A percentile compares a stretch with the other conserved stretches of the same genome.
These are phyloP conservation scores for Lerema accius DNA, from an alignment of 1,140 invertebrate species.

Conservation along the genomic window DNA sequence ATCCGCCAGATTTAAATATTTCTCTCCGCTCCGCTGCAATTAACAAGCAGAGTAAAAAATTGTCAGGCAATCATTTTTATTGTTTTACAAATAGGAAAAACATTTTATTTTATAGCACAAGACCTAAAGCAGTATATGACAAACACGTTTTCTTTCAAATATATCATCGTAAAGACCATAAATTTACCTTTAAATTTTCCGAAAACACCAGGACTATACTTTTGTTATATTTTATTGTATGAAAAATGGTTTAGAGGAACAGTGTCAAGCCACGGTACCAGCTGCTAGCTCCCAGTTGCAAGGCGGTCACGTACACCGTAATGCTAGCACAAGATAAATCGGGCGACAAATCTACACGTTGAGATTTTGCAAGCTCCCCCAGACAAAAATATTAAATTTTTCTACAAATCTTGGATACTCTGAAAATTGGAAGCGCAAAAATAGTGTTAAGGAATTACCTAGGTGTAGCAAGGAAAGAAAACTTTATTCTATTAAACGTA, in stretches of 20 bases:
- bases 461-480: no score
- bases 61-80: no score
- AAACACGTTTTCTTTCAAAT: no score
- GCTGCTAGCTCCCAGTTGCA: conserved; percentile 20
- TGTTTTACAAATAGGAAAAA: no score
- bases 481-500: no score
- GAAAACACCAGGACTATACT: neutral
- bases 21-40: no score
- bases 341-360: conserved; percentile 53
- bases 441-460: no score
- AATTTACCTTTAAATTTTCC: conserved; percentile 6
- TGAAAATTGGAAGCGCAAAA: neutral
- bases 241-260: conserved; percentile 19
- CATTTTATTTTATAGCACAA: no score
- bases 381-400: conserved; percentile 27
- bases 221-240: conserved; percentile 17
- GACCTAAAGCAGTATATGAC: no score
- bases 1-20: no score
- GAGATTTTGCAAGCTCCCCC: conserved; percentile 57
- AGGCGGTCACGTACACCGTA: conserved; percentile 49
- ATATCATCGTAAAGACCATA: neutral
- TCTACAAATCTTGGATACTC: neutral
- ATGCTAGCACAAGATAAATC: conserved; percentile 57
- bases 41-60: no score
- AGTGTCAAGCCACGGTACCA: conserved; percentile 20